Evolutionary conservation across 1,140 invertebrate genomes (phyloP).

Genomic region (Hyles vespertilio): DNA sequence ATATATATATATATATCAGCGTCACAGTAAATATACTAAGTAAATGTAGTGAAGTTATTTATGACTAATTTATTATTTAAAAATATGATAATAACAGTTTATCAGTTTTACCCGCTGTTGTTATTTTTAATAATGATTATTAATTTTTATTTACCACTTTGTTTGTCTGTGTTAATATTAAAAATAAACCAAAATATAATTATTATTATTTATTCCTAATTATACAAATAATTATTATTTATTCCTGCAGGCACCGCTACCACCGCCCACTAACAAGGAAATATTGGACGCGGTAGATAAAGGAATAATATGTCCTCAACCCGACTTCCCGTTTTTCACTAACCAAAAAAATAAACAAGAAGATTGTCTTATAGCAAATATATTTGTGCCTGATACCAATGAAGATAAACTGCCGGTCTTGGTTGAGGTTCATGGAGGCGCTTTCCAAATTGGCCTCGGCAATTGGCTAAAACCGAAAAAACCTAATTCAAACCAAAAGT

Average conservation of each 20-base stretch:
- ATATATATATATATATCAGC: no score
- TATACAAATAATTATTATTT: no score
- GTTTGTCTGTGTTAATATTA: no score
- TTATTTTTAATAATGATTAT: no score
- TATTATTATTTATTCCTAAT: constrained; percentile 15
- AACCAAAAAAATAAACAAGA: constrained; percentile 24
- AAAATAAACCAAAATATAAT: no score
- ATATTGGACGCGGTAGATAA: constrained; percentile 38
- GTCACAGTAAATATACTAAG: no score
- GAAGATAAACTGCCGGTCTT: constrained; percentile 47
- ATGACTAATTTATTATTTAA: no score
- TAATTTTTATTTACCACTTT: no score
- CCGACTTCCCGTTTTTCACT: not conserved
- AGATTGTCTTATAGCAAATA: constrained; percentile 50
- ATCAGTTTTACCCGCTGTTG: no score
- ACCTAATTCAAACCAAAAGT: constrained; percentile 23
- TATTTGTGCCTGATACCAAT: constrained; percentile 44
- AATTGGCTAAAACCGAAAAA: constrained; percentile 9
- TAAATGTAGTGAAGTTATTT: no score
- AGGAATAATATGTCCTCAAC: constrained; percentile 42
- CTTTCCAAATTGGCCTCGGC: constrained; percentile 26
- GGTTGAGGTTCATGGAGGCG: constrained; percentile 42
- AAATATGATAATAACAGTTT: no score
- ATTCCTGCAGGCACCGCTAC: constrained; percentile 39
- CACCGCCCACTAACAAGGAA: constrained; percentile 30